Base-by-base conservation (phyloP, 1,140 invertebrate genomes). In the Zaprionus ornatus region DNA sequence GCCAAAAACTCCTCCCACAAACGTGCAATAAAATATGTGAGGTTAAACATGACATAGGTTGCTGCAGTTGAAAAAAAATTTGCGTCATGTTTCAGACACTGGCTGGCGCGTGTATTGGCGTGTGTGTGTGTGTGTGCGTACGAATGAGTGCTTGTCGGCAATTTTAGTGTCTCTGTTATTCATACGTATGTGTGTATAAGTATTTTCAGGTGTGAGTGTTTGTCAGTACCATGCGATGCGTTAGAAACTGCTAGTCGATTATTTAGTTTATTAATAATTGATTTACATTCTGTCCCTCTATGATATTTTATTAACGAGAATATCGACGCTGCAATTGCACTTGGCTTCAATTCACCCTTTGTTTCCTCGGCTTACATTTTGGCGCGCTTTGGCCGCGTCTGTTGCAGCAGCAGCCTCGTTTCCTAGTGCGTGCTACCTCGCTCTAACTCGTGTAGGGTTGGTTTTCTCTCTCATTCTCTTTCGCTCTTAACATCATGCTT, bases 41-140 rank as follows among this genome's bases (percentile, higher is more conserved):
- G 84, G 84, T 87, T 87, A 87, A 70, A 61, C 29, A 21, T 50
- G 84, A 87, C 40, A 7, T 42, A n/a, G 9, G 7, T 42, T 42
- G 68, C 56, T 23, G 63, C 67, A 68, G 55, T 57, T 27, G 52
- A 21, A 74, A 77, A 66, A 75, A 27, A 67, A 64, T 90, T 88
- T 88, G 74, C 84, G 85, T 90, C 83, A 83, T 80, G 65, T 80
- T 85, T 77, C 60, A 67, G 65, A 62, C 67, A 37, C 54, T 61
- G 68, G 77, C 81, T 61, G 68, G 81, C 81, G 81, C 81, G 74
- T 79, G 72, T 87, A 55, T 62, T 57, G 72, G 62, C 73, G 45
- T 45, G 35, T 29, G 9, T 66, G 62, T 19, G 52, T n/a, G 23
- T 40, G 32, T 37, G 21, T 37, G 32, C 42, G 42, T 54, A 2